Conservation (phyloP, 2,113 vertebrate species). For the Percopsis transmontana region DNA sequence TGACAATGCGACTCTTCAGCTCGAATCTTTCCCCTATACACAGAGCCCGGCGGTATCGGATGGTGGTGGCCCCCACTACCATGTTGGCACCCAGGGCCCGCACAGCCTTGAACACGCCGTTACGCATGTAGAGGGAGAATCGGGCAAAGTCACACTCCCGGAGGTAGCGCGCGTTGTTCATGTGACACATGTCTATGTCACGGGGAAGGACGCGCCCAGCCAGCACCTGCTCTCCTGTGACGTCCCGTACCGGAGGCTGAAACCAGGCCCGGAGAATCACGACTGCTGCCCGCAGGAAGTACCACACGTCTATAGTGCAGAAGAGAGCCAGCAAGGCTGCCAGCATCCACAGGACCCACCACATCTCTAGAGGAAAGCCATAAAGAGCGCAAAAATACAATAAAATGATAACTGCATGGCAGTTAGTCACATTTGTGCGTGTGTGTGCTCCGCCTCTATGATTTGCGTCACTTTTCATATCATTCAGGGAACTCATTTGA, state of each 20-base stretch:
- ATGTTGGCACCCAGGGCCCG: conserved; percentile 69
- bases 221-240: conserved; percentile 80
- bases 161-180: conserved; percentile 92
- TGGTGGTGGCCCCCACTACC: conserved; percentile 84
- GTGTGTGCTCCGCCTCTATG: too few relatives aligned
- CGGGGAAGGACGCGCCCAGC: conserved; percentile 76
- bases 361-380: conserved; percentile 48
- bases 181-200: conserved; percentile 88
- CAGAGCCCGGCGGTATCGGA: conserved; percentile 83
- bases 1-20: conserved; percentile 81
- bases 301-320: conserved; percentile 81
- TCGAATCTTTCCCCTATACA: conserved; percentile 78
- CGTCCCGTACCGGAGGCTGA: conserved; percentile 78
- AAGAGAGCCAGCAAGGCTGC: conserved; percentile 72
- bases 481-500: too few relatives aligned
- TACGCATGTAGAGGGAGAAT: conserved; percentile 80
- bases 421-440: too few relatives aligned
- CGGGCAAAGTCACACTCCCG: conserved; percentile 89
- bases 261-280: conserved; percentile 76
- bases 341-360: conserved; percentile 64
- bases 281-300: conserved; percentile 70
- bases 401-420: too few relatives aligned
- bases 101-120: conserved; percentile 81
- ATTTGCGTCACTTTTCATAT: too few relatives aligned
- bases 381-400: conserved; percentile 10